Conservation (phyloP, 2,888 invertebrate genomes). For the Digitonthophagus gazella region DNA sequence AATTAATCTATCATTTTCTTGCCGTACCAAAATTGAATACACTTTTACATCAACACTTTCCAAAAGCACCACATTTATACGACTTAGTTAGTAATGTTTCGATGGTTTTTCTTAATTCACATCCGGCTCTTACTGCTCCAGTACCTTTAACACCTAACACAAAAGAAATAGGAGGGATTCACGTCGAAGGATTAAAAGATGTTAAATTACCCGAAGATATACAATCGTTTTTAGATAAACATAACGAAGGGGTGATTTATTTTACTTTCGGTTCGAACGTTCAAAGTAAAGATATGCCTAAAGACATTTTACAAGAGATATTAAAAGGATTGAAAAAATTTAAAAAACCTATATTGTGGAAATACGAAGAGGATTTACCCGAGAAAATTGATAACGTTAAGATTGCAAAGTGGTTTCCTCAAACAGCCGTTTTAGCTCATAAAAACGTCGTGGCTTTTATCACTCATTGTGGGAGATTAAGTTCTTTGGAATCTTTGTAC, state of each 20-base stretch:
- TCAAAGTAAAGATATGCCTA: slow-evolving; percentile 56
- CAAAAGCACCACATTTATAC: slow-evolving; percentile 36
- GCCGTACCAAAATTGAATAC: slow-evolving; percentile 34
- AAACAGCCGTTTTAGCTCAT: slow-evolving; percentile 40
- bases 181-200: slow-evolving; percentile 40
- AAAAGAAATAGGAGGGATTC: slow-evolving; percentile 58
- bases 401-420: slow-evolving; percentile 50
- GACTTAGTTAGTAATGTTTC: slow-evolving; percentile 39
- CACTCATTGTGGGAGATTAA: slow-evolving; percentile 34
- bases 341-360: slow-evolving; percentile 56
- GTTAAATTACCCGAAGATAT: slow-evolving; percentile 48
- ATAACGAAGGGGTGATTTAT: slow-evolving; percentile 57
- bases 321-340: slow-evolving; percentile 58
- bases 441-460: slow-evolving; percentile 35
- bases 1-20: slow-evolving; percentile 37
- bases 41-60: slow-evolving; percentile 39
- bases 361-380: slow-evolving; percentile 52
- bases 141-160: slow-evolving; percentile 56
- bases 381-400: slow-evolving; percentile 49
- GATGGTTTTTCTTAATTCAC: slow-evolving; percentile 44
- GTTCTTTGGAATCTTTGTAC: slow-evolving; percentile 33
- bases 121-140: slow-evolving; percentile 54
- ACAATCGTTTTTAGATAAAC: slow-evolving; percentile 54
- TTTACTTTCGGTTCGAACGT: slow-evolving; percentile 62
- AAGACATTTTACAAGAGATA: slow-evolving; percentile 54